phyloP scores from a whole-genome alignment of 2,113 vertebrate genomes.

The Cheilinus undulatus region DNA sequence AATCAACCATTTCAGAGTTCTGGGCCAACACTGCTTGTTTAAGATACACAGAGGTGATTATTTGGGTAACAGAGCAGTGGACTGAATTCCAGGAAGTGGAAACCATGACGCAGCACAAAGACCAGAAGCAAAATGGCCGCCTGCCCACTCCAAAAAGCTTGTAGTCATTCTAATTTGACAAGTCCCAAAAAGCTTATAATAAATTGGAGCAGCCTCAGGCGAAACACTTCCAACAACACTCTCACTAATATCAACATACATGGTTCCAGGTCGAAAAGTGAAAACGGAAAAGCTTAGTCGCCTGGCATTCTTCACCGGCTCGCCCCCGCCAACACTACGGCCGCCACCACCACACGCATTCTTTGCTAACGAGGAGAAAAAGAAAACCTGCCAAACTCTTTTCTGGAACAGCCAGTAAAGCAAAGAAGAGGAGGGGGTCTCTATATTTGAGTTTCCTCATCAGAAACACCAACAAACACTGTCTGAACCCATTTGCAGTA shows the following conservation, averaged over 20 bases:
- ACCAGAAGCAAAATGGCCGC: slow-evolving; percentile 11
- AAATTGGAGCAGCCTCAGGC: background rate
- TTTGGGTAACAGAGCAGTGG: slow-evolving; percentile 25
- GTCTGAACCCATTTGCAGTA: slow-evolving; percentile 40
- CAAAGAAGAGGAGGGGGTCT: slow-evolving; percentile 5
- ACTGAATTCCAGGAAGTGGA: slow-evolving; percentile 37
- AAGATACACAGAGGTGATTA: slow-evolving; percentile 29
- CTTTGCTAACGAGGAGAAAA: slow-evolving; percentile 44
- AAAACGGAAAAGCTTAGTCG: slow-evolving; percentile 28
- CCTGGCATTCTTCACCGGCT: background rate
- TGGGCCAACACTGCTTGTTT: background rate
- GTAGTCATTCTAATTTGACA: slow-evolving; percentile 27
- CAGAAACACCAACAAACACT: slow-evolving; percentile 62
- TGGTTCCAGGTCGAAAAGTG: background rate
- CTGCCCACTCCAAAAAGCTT: background rate
- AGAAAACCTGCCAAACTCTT: slow-evolving; percentile 14
- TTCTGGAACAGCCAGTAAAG: slow-evolving; percentile 23
- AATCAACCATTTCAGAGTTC: background rate
- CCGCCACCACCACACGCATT: slow-evolving; percentile 3
- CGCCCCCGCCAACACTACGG: background rate
- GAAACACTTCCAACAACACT: slow-evolving; percentile 2
- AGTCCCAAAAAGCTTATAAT: slow-evolving; percentile 33
- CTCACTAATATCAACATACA: slow-evolving; percentile 40
- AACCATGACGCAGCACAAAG: slow-evolving; percentile 44
- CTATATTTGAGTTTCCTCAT: slow-evolving; percentile 53